Conservation (phyloP, 2,113 vertebrate genomes). For the Otus sunia region DNA sequence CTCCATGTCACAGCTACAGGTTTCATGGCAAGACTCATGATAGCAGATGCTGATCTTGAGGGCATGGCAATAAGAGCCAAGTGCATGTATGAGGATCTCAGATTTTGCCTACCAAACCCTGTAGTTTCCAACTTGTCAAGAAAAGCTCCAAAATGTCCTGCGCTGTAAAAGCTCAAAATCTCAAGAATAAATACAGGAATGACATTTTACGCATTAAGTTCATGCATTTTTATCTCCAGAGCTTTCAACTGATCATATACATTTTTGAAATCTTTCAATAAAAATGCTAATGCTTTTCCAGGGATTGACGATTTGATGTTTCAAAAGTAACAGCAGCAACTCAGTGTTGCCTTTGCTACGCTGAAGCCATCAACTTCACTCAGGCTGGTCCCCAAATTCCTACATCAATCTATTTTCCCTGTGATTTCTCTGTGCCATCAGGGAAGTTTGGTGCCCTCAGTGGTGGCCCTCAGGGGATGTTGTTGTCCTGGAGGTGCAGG, state of each 20-base stretch:
- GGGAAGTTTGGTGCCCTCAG: rapidly evolving
- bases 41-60: background rate
- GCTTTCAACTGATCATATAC: background rate
- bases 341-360: background rate
- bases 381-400: background rate
- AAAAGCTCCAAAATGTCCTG: background rate
- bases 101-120: background rate
- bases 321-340: background rate
- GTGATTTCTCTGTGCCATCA: background rate
- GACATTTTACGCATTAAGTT: background rate
- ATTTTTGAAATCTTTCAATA: background rate
- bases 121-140: background rate
- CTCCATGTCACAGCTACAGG: background rate
- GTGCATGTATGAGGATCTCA: background rate
- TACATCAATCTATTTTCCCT: background rate
- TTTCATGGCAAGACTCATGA: background rate
- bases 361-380: background rate
- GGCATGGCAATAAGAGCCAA: background rate
- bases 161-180: background rate
- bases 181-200: background rate
- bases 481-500: background rate
- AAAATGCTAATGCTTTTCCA: background rate
- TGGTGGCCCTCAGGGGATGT: background rate
- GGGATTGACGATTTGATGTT: background rate
- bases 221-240: background rate